A percentile compares a stretch with the other conserved stretches of the same genome.
These are phyloP conservation scores for Phalacrocorax brasilianus DNA, from an alignment of 2,113 vertebrate species.

Conservation along the genomic window DNA sequence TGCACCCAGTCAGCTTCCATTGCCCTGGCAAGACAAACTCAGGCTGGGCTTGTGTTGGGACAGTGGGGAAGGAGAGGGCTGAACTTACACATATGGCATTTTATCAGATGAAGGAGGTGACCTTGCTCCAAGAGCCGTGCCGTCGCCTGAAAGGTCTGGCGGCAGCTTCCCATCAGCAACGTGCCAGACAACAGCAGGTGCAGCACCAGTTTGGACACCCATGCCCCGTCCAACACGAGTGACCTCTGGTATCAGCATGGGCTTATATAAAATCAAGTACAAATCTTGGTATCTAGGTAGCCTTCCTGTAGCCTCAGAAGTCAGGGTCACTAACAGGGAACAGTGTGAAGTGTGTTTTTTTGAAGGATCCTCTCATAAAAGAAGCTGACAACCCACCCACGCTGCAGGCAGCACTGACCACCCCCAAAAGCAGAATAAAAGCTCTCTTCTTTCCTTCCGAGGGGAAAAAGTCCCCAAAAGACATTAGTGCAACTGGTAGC, in stretches of 20 bases:
- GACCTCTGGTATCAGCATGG: neutral
- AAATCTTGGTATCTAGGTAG: neutral
- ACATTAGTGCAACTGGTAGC: neutral
- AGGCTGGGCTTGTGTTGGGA: neutral
- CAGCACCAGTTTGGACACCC: neutral
- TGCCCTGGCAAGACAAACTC: neutral
- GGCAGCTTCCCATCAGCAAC: neutral
- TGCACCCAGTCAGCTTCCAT: neutral
- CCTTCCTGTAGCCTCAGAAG: neutral
- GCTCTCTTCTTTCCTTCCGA: neutral
- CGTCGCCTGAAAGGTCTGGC: rapidly evolving
- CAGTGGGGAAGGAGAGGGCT: neutral
- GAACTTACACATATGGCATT: neutral
- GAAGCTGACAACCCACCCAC: neutral
- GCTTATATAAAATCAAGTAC: rapidly evolving
- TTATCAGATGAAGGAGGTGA: too few relatives aligned
- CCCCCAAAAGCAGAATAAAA: neutral
- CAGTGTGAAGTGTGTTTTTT: rapidly evolving
- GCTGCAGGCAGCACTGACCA: neutral
- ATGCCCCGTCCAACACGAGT: rapidly evolving
- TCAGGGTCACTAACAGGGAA: neutral
- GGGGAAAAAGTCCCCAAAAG: neutral
- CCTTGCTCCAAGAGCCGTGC: neutral
- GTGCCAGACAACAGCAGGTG: rapidly evolving
- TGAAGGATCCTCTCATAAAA: neutral